Percentiles rank a stretch among this genome's conserved stretches.
phyloP scores from a whole-genome alignment of 2,113 vertebrate genomes.

The Nannospalax galili region DNA sequence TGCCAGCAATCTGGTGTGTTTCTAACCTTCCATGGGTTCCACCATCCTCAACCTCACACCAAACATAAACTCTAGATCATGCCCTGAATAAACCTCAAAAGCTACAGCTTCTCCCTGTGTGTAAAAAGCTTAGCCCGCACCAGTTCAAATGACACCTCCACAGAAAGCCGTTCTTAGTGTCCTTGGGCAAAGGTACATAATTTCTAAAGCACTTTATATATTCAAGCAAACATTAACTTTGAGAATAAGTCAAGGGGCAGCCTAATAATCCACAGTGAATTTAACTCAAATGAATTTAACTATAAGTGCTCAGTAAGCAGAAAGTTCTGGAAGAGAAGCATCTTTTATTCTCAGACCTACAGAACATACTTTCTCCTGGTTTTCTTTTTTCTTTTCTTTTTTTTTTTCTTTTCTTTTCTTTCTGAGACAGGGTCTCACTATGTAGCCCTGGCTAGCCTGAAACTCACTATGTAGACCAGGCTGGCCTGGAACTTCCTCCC shows the following conservation, averaged over 20 bases:
- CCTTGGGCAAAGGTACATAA: not conserved
- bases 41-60: not conserved
- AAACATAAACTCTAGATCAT: not conserved
- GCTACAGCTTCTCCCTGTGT: not conserved
- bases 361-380: no score
- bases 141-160: not conserved
- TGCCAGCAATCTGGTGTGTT: not conserved
- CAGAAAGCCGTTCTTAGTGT: not conserved
- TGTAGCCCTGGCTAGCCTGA: no score
- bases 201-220: not conserved
- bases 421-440: no score
- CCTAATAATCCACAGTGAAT: no score
- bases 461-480: no score
- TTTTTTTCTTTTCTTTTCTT: no score
- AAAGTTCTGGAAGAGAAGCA: not conserved
- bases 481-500: no score
- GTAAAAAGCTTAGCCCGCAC: not conserved
- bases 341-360: no score
- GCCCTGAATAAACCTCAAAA: not conserved
- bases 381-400: no score
- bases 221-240: not conserved
- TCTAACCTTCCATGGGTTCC: not conserved
- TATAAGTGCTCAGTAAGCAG: not conserved
- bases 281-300: not conserved
- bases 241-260: not conserved